Conservation (phyloP, 2,888 invertebrate species). For the Caenorhabditis virilis region DNA sequence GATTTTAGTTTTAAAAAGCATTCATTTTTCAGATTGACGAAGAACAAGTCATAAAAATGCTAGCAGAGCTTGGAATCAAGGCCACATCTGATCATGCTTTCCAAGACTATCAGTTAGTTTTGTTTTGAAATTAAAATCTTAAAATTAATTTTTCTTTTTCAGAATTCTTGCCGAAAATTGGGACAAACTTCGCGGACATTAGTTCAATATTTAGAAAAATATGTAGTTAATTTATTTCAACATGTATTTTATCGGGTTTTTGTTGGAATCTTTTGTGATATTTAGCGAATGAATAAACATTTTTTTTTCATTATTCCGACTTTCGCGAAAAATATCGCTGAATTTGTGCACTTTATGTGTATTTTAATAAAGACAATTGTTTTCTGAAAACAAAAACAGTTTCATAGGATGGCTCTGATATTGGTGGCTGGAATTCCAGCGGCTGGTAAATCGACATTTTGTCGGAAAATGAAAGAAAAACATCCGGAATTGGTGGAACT, state of each 20-base stretch:
- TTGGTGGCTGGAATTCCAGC: constrained; percentile 44
- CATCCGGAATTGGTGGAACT: constrained; percentile 8
- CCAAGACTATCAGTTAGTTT: constrained; percentile 28
- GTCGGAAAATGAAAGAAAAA: constrained; percentile 6
- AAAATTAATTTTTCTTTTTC: neutral
- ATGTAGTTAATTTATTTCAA: neutral
- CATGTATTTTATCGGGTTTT: neutral
- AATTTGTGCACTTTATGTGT: neutral
- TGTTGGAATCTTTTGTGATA: neutral
- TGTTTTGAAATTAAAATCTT: neutral
- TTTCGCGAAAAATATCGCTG: too few species aligned
- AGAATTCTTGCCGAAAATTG: constrained; percentile 35
- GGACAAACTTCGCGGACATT: constrained; percentile 18
- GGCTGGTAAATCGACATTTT: constrained; percentile 39
- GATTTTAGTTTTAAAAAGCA: neutral
- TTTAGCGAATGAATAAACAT: neutral
- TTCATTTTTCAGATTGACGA: constrained; percentile 18
- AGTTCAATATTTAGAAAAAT: neutral
- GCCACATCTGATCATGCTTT: constrained; percentile 27
- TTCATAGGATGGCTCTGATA: constrained; percentile 42
- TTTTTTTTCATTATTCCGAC: too few species aligned
- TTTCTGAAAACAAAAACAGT: too few species aligned
- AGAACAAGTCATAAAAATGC: constrained; percentile 30
- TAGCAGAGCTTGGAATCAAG: constrained; percentile 22
- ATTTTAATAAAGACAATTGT: too few species aligned